Base-by-base conservation (phyloP, 2,888 invertebrate genomes). In the Pharmacophagus antenor region DNA sequence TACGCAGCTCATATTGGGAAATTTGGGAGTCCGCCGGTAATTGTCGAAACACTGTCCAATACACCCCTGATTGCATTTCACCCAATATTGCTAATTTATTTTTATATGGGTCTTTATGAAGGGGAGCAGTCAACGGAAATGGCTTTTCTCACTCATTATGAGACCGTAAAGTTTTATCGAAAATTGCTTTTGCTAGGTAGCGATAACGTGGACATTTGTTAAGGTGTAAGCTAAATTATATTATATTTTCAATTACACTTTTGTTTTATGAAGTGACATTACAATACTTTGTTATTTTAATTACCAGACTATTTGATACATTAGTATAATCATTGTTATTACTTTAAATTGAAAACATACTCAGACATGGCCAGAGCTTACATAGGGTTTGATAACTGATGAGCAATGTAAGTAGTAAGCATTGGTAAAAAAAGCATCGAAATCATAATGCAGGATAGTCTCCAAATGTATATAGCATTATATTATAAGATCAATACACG, bases 61-160 rank as follows among this genome's bases (percentile, higher is more conserved):
- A 72, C 74, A 67, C 66, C 67, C 72, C 67, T 65, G 74, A 73
- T 72, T 80, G 80, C 79, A 78, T 79, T 80, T 80, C 76, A 73
- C 75, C 74, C 76, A 79, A 80, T 84, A 84, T 82, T 80, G 84
- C 75, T 84, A 83, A 85, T 87, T 85, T 84, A 85, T 80, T 85
- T 86, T 86, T 84, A 87, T 85, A 80, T 74, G 70, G 69, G 68
- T 70, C 73, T 75, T 72, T 74, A 77, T 77, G 70, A 71, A 68
- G 72, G 79, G 69, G 70, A 70, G 71, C 70, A 73, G 72, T 75
- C 72, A 75, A 73, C 41, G 52, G 31, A 27, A 78, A 72, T 76
- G 72, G 75, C 69, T 70, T 70, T 77, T 79, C 68, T 71, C 69
- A 56, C 55, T 60, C 60, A 60, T 57, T 57, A 73, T 73, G 70